Base-by-base conservation (phyloP, 2,797 vertebrate species). In the Ctenosaura bakeri region DNA sequence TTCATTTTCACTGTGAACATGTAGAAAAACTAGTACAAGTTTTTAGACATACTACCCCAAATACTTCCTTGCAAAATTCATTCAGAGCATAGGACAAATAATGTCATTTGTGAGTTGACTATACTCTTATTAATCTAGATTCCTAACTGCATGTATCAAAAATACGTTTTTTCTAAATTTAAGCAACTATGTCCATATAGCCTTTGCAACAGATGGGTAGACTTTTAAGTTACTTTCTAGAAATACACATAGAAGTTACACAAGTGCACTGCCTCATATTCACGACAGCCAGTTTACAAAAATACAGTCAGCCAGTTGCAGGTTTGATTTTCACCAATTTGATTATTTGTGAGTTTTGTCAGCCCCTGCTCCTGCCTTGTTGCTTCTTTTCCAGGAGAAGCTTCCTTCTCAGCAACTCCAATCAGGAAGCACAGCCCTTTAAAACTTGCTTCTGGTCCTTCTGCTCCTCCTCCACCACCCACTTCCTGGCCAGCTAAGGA, bases 21-120 rank as follows among this genome's bases (percentile, higher is more conserved):
- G 26, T 0, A 3, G 54, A 71, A 87, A 46, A 86, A 7, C 14
- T 32, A 9, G 35, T 42, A 73, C 64, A 4, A 0, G 12, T 22
- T 73, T 14, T 3, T 54, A 52, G 18, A 9, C 4, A 85, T 38
- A 16, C 66, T 0, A 0, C 0, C 20, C 42, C 0, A 0, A 1
- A 77, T 20, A 29, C 29, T 73, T 42, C 20, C 0, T 0, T 12
- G 52, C 52, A 56, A 10, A 0, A 0, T 64, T 46, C 35, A 4
- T 35, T 59, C 16, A 26, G 71, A 90, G 62, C 3, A n/a, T 24
- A 0, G 0, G 0, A 32, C 77, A 79, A 71, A 52, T 29, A 56
- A 83, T 6, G 18, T 32, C 26, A 18, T 38, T 52, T 6, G 73
- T 16, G 82, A 18, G 38, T 71, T 24, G 29, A 16, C 32, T 29